Percentiles rank a stretch among this genome's conserved stretches.
Evolutionary conservation across 2,797 vertebrate species (phyloP).

Genomic region (Pseudochirops cupreus): DNA sequence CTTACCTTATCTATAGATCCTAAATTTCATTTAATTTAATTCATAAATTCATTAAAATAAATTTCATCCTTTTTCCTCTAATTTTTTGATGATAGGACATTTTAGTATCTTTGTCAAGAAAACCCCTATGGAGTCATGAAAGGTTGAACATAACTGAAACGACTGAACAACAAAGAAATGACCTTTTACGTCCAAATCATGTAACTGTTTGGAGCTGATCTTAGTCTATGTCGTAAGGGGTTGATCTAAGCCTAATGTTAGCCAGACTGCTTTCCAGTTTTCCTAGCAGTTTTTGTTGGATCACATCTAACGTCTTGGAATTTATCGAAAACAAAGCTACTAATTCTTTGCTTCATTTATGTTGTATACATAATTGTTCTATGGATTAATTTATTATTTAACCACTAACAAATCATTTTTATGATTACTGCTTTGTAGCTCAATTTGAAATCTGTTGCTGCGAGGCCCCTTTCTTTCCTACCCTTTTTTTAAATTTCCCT

Average conservation of each 20-base stretch:
- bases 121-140: no score
- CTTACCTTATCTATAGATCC: no score
- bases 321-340: background rate
- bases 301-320: background rate
- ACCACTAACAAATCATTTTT: background rate
- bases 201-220: no score
- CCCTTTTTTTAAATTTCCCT: background rate
- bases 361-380: background rate
- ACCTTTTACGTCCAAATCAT: no score
- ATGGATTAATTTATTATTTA: background rate
- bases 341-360: background rate
- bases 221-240: no score
- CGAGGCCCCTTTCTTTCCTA: background rate
- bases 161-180: no score
- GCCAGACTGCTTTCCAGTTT: background rate
- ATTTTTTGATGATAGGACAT: no score
- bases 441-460: background rate
- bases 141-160: no score
- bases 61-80: no score
- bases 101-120: no score
- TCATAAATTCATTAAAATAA: no score
- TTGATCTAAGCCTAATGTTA: background rate
- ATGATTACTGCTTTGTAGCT: background rate
- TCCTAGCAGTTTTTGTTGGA: background rate
- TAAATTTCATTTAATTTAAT: no score